Conservation (phyloP, 2,113 vertebrate species). For the Pipa parva region DNA sequence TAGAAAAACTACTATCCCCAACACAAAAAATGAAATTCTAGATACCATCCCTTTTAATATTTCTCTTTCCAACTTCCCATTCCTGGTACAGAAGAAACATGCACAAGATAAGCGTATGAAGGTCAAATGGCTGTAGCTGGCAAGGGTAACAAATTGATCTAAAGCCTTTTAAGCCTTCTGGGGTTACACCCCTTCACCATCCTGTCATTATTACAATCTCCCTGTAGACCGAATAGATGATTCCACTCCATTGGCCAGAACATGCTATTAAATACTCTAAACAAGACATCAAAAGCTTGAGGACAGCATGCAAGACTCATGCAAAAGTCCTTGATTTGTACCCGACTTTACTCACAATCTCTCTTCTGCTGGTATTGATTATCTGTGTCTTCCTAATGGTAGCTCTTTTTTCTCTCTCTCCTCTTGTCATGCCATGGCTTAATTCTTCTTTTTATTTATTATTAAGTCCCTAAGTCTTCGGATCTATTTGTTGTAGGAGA, state of each 20-base stretch:
- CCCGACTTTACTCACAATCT: background rate
- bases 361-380: slow-evolving; percentile 58
- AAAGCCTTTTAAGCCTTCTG: slow-evolving; percentile 8
- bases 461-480: slow-evolving; percentile 15
- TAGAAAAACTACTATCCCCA: no score
- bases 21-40: no score
- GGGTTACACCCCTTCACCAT: slow-evolving; percentile 13
- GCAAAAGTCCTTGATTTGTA: slow-evolving; percentile 3
- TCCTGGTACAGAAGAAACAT: no score
- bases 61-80: no score
- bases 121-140: slow-evolving; percentile 49
- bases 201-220: slow-evolving; percentile 40
- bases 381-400: slow-evolving; percentile 58
- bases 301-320: background rate
- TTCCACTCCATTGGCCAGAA: slow-evolving; percentile 22
- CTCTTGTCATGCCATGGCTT: no score
- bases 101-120: background rate
- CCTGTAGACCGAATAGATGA: slow-evolving; percentile 30
- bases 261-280: slow-evolving; percentile 15
- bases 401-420: slow-evolving; percentile 42
- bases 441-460: slow-evolving; percentile 27
- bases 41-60: no score
- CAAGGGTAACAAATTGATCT: slow-evolving; percentile 54
- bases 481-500: slow-evolving; percentile 22
- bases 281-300: background rate